Conservation (phyloP, 2,797 vertebrate genomes). For the Spheniscus humboldti region DNA sequence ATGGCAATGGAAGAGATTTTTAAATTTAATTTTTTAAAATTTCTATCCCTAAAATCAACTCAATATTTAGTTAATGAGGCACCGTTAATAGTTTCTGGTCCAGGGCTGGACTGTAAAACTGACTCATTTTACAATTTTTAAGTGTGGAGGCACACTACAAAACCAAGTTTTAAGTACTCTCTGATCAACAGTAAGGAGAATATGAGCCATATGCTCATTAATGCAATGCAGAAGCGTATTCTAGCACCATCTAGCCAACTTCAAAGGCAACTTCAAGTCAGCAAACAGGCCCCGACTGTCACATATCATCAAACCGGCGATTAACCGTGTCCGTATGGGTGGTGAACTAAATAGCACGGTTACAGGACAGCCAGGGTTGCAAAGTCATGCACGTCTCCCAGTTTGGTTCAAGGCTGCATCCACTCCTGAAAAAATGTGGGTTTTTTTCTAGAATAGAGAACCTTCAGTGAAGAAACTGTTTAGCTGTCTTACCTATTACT, state of each 20-base stretch:
- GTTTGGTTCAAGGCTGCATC: neutral
- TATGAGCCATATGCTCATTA: neutral
- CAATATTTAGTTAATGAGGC: neutral
- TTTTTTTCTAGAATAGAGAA: neutral
- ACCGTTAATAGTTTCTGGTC: neutral
- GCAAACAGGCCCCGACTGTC: neutral
- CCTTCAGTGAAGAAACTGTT: neutral
- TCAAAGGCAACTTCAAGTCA: neutral
- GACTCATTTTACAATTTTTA: neutral
- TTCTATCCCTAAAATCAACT: neutral
- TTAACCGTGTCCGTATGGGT: neutral
- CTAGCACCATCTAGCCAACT: conserved; percentile 29
- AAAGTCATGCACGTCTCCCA: neutral
- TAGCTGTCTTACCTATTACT: neutral
- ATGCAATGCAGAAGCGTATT: neutral
- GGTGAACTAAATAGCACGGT: neutral
- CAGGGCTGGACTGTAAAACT: neutral
- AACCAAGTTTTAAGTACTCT: neutral
- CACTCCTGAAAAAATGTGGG: neutral
- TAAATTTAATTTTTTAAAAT: neutral
- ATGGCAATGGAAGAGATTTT: neutral
- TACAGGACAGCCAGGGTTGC: neutral
- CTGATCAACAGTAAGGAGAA: neutral
- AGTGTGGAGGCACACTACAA: neutral
- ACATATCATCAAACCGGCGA: neutral